Evolutionary conservation across 2,888 invertebrate species (phyloP).

Genomic region (Platycnemis pennipes): DNA sequence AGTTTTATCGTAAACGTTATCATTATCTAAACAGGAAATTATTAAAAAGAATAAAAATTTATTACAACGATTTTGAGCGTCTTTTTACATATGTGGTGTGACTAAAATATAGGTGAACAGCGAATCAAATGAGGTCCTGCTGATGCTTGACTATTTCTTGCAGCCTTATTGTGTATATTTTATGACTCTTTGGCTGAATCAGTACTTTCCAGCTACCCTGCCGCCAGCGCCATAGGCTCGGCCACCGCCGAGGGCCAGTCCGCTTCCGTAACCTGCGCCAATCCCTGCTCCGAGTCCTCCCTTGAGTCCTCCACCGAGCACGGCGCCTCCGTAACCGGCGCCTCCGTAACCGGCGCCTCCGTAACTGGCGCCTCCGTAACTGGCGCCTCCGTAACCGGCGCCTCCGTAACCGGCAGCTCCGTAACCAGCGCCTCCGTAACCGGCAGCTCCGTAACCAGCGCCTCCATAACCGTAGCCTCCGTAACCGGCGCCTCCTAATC

Average conservation of each 20-base stretch:
- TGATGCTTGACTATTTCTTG: neutral
- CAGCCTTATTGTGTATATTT: neutral
- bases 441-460: neutral
- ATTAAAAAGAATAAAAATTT: constrained; percentile 30
- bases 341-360: neutral
- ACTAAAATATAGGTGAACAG: constrained; percentile 32
- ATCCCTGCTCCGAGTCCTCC: neutral
- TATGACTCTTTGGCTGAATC: neutral
- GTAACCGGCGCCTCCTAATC: neutral
- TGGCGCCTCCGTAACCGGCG: neutral
- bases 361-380: neutral
- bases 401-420: neutral
- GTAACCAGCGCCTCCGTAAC: neutral
- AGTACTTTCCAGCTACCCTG: constrained; percentile 34
- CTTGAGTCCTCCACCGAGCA: neutral
- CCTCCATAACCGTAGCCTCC: neutral
- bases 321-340: neutral
- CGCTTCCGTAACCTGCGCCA: neutral
- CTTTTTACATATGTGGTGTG: constrained; percentile 50
- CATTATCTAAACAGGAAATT: neutral
- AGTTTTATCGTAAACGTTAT: too few species aligned
- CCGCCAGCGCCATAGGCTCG: too few species aligned
- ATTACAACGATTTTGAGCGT: constrained; percentile 23
- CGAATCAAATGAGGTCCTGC: neutral
- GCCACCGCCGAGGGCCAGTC: neutral